Base-by-base conservation (phyloP, 1,140 invertebrate genomes). In the Lutraria rhynchaena region DNA sequence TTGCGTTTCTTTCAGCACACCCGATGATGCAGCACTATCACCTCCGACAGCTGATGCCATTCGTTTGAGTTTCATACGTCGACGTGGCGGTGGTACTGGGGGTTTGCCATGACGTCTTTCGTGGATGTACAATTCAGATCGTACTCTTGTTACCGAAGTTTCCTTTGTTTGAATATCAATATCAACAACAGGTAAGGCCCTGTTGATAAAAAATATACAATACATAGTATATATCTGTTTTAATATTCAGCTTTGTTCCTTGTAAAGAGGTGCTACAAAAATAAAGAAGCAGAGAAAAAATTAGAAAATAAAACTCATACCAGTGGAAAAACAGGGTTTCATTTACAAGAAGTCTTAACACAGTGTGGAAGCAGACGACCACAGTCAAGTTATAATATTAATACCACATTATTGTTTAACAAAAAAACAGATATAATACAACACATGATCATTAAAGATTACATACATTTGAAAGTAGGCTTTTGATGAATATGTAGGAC, bases 391-490 rank as follows among this genome's bases (percentile, higher is more conserved):
- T n/a, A n/a, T n/a, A n/a, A n/a, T n/a, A n/a, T n/a, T n/a, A n/a
- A n/a, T n/a, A n/a, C n/a, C n/a, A n/a, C n/a, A n/a, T n/a, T n/a
- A n/a, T n/a, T n/a, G n/a, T n/a, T n/a, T n/a, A n/a, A n/a, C n/a
- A n/a, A n/a, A n/a, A n/a, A n/a, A n/a, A n/a, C n/a, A n/a, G n/a
- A n/a, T n/a, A n/a, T n/a, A n/a, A n/a, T n/a, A n/a, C n/a, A n/a
- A n/a, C n/a, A n/a, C n/a, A n/a, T n/a, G n/a, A n/a, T n/a, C n/a
- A n/a, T n/a, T n/a, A n/a, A n/a, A n/a, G 31, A 11, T 1, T 61
- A 51, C 69, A 75, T 85, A 90, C 90, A 86, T 88, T 87, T 91
- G 82, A 73, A 91, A 91, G 74, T 91, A 91, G 31, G 90, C 90
- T 41, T 87, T 91, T 9, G 90, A 89, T 27, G 85, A 81, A 63